phyloP scores from a whole-genome alignment of 2,113 vertebrate genomes.

The Nothocercus nigrocapillus region DNA sequence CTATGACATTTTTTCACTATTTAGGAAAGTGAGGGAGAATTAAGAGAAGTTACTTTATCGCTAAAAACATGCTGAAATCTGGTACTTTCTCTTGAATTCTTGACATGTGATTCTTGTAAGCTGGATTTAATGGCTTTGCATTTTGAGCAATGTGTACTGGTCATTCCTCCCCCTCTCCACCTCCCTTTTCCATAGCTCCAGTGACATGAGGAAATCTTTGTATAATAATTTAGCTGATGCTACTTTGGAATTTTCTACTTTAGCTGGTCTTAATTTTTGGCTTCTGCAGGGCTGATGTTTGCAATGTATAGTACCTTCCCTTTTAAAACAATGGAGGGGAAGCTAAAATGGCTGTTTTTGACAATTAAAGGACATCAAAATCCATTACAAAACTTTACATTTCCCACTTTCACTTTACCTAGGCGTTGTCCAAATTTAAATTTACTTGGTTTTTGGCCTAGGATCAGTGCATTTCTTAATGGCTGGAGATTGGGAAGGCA shows the following conservation, averaged over 20 bases:
- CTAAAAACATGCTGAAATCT: neutral
- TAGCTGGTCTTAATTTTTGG: neutral
- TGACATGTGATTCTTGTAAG: slow-evolving; percentile 30
- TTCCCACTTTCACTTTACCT: neutral
- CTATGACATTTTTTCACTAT: neutral
- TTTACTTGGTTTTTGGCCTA: neutral
- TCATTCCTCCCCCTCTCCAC: neutral
- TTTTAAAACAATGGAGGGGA: neutral
- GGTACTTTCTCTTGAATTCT: slow-evolving; percentile 30
- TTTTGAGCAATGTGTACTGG: neutral
- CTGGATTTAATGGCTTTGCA: slow-evolving; percentile 37
- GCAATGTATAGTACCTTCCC: neutral
- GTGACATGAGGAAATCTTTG: neutral
- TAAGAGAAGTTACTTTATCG: neutral
- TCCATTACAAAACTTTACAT: neutral
- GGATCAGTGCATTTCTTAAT: neutral
- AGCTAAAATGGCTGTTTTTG: neutral
- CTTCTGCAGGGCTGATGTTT: neutral
- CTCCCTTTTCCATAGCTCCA: neutral
- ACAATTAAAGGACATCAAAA: neutral
- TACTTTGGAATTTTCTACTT: neutral
- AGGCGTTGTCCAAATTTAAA: neutral
- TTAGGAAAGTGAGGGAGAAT: neutral
- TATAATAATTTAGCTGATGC: neutral
- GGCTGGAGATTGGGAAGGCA: neutral